Evolutionary conservation across 2,113 vertebrate species (phyloP).

Genomic region (Coregonus clupeaformis): DNA sequence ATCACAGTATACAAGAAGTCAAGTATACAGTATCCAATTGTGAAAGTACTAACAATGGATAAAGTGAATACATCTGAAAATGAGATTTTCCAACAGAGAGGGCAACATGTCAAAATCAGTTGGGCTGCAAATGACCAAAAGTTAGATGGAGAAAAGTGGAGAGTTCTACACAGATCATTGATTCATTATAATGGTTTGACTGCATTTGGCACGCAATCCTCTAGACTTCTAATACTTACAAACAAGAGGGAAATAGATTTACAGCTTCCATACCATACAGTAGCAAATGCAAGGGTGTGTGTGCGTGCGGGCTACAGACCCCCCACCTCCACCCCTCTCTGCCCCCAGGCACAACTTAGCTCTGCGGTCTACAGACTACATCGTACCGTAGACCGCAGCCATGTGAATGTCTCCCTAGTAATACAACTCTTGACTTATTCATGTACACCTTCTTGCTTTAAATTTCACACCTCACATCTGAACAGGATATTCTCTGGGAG

Average conservation of each 20-base stretch:
- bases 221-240: too few relatives aligned
- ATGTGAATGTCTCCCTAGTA: slow-evolving; percentile 72
- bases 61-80: slow-evolving; percentile 2
- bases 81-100: slow-evolving; percentile 24
- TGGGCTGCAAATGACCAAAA: slow-evolving; percentile 38
- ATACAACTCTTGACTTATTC: slow-evolving; percentile 74
- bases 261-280: background rate
- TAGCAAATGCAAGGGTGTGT: too few relatives aligned
- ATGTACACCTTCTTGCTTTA: slow-evolving; percentile 73
- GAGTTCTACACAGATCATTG: slow-evolving; percentile 36
- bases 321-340: slow-evolving; percentile 39
- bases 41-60: slow-evolving; percentile 11
- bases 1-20: slow-evolving; percentile 56
- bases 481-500: slow-evolving; percentile 32
- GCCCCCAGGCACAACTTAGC: slow-evolving; percentile 63
- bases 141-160: background rate
- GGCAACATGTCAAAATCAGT: slow-evolving; percentile 48
- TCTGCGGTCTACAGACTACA: slow-evolving; percentile 60
- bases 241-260: too few relatives aligned
- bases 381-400: slow-evolving; percentile 55
- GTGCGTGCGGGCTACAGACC: background rate
- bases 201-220: slow-evolving; percentile 17
- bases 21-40: slow-evolving; percentile 13
- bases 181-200: too few relatives aligned
- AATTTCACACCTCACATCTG: slow-evolving; percentile 56